Base-by-base conservation (phyloP, 2,888 invertebrate genomes). In the Cosmopolites sordidus region DNA sequence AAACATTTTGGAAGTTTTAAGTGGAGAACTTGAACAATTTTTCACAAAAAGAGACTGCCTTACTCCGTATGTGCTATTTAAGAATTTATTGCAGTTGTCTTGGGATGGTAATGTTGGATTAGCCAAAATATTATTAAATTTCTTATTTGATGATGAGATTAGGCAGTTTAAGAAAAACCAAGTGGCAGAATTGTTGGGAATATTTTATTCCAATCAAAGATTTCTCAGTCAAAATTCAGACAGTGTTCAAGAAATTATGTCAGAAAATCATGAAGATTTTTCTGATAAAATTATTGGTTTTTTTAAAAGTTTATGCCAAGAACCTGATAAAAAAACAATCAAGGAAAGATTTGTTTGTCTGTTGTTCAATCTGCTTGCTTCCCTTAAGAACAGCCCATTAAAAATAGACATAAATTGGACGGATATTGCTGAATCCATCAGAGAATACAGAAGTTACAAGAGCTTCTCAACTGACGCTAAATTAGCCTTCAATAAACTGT, bases 81-180 rank as follows among this genome's bases (percentile, higher is more conserved):
- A 82, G 63, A 82, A 78, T 58, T 73, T 84, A 15, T 69, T 88
- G 39, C 81, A 83, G 63, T 70, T 80, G 2, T 79, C 79, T 59
- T 89, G 87, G 87, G 73, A 74, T 33, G 84, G 83, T 3, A 82
- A 78, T 60, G 82, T 81, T 71, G 71, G 76, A 40, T 73, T 89
- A 43, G 75, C 81, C 2, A 77, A 79, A 0, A 65, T 79, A 44
- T 67, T 87, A 45, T 74, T 81, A n/a, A 75, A 79, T 16, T 81
- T 80, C 64, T 76, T 83, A 47, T 83, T 87, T 55, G 77, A 79
- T 48, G 69, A 73, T 14, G 76, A 78, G 15, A 79, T 85, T 1
- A 76, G 86, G 55, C 81, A 82, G 22, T 87, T 83, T 64, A 76
- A 84, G 16, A 78, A 83, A 39, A 82, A 79, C 57, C 87, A 87